These are phyloP conservation scores for Piprites chloris DNA, from an alignment of 2,113 vertebrate genomes.

Conservation along the genomic window DNA sequence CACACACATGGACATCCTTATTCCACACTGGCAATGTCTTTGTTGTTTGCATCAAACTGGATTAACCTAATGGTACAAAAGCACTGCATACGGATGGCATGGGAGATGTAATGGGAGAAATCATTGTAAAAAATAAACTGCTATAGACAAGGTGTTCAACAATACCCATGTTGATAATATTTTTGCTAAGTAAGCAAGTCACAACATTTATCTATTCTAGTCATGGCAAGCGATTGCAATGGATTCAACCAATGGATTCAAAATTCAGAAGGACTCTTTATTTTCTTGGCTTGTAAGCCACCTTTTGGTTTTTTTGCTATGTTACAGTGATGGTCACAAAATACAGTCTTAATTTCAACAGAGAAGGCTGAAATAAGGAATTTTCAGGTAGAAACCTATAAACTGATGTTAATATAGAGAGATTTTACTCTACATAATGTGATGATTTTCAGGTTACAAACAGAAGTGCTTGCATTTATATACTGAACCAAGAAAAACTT, in stretches of 20 bases:
- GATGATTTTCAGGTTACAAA: background rate
- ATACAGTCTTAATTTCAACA: background rate
- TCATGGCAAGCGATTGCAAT: background rate
- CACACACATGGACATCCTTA: background rate
- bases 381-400: background rate
- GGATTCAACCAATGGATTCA: background rate
- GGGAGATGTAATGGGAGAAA: background rate
- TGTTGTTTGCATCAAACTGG: accelerated
- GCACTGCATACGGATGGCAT: background rate
- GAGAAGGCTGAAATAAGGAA: background rate
- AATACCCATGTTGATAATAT: background rate
- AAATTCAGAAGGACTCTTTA: background rate
- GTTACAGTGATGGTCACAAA: background rate
- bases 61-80: background rate
- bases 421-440: background rate
- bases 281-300: background rate
- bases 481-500: background rate
- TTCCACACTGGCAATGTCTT: background rate
- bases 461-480: background rate
- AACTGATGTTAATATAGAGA: background rate
- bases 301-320: background rate
- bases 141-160: background rate
- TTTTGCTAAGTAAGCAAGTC: background rate
- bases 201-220: background rate
- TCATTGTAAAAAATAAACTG: background rate